A percentile compares a stretch with the other conserved stretches of the same genome.
Evolutionary conservation across 2,113 vertebrate genomes (phyloP).

Genomic region (Heliornis fulica): DNA sequence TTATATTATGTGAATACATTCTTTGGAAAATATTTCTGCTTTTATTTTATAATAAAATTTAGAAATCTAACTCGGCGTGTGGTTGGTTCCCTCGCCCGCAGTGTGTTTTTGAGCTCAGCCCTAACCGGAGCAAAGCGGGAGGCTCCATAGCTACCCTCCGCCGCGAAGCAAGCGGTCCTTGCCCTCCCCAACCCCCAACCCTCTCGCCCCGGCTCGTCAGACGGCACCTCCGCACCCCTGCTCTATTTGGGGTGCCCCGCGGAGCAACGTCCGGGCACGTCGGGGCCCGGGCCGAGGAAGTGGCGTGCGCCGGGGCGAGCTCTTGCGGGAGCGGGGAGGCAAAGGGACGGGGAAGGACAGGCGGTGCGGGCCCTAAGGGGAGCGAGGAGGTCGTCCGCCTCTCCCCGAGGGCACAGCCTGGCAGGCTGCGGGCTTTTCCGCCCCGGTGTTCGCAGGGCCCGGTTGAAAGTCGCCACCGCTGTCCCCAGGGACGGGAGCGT

Average conservation of each 20-base stretch:
- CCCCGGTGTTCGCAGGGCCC: neutral
- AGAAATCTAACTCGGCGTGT: slow-evolving; percentile 60
- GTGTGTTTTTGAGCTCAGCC: neutral
- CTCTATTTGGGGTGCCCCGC: neutral
- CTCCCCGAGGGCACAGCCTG: neutral
- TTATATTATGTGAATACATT: slow-evolving; percentile 83
- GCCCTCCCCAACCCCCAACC: too few relatives aligned
- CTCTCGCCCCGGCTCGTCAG: neutral
- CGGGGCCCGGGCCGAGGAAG: neutral
- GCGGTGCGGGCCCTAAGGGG: neutral
- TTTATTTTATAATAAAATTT: slow-evolving; percentile 89
- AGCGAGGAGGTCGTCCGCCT: neutral
- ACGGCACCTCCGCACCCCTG: neutral
- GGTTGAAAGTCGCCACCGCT: neutral
- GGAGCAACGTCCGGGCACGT: neutral
- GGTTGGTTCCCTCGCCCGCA: neutral
- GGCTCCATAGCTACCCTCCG: neutral
- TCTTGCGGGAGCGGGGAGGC: too few relatives aligned
- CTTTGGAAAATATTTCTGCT: slow-evolving; percentile 82
- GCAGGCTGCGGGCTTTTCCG: neutral
- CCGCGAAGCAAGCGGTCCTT: neutral
- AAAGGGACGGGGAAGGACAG: neutral
- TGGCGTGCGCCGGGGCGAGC: fast-evolving
- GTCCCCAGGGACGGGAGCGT: neutral
- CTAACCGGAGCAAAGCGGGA: neutral